These are phyloP conservation scores for Sanderia malayensis DNA, from an alignment of 30 jellyfish, hydroid and myxozoan genomes.

Conservation along the genomic window DNA sequence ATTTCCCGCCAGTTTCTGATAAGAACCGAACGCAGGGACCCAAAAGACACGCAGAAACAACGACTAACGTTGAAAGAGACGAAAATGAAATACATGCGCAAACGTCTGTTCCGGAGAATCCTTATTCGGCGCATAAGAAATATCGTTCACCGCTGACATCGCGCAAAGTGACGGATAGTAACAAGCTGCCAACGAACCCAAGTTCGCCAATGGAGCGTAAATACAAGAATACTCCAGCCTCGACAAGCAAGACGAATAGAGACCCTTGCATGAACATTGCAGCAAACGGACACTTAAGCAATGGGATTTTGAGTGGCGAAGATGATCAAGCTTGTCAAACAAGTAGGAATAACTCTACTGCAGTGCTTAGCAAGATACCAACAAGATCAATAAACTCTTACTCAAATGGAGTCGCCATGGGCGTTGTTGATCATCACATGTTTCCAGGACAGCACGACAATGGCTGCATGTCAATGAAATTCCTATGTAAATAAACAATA, in stretches of 20 bases:
- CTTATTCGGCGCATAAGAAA: constrained; percentile 46
- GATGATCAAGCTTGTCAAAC: no score
- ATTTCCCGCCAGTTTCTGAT: constrained; percentile 31
- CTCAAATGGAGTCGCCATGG: constrained; percentile 8
- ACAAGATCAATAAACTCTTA: constrained; percentile 11
- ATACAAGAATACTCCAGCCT: neutral
- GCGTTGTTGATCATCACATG: neutral
- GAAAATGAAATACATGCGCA: no score
- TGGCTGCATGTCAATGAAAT: constrained; percentile 21
- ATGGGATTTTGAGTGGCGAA: neutral
- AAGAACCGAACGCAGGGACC: no score
- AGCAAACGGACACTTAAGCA: neutral
- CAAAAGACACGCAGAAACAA: no score
- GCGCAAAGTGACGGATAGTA: neutral
- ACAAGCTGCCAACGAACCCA: neutral
- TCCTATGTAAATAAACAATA: constrained; percentile 14
- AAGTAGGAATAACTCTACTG: no score
- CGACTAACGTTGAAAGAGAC: no score
- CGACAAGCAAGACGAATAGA: neutral
- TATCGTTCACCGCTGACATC: constrained; percentile 7
- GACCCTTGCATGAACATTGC: neutral
- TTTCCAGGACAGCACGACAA: neutral
- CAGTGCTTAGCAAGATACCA: constrained; percentile 26
- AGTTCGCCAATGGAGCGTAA: neutral
- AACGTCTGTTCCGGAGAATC: no score